phyloP scores from a whole-genome alignment of 2,888 invertebrate species.

The Eutolmus rufibarbis region DNA sequence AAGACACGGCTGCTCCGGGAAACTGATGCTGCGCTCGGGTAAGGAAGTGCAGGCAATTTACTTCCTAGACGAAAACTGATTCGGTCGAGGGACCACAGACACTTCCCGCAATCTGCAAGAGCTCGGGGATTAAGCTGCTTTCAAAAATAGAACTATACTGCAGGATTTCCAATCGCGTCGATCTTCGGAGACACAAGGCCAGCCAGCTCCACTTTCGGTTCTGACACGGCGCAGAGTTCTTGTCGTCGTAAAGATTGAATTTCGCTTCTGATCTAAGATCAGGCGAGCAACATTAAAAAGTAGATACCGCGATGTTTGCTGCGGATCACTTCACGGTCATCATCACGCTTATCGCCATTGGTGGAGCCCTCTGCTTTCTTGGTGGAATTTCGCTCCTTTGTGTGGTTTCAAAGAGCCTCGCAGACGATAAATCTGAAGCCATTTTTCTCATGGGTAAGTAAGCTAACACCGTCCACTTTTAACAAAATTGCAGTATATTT shows the following conservation, averaged over 20 bases:
- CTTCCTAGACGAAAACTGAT: slow-evolving; percentile 21
- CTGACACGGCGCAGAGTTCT: not conserved
- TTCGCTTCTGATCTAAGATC: not conserved
- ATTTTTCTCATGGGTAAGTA: slow-evolving; percentile 19
- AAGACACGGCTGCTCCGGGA: not conserved
- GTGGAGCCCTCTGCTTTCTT: slow-evolving; percentile 34
- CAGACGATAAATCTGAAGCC: slow-evolving; percentile 15
- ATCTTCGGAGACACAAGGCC: not conserved
- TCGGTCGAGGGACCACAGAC: slow-evolving; percentile 4
- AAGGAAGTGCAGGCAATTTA: slow-evolving; percentile 9
- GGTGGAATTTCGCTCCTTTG: slow-evolving; percentile 13
- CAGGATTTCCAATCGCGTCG: not conserved
- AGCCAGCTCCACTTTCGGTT: not conserved
- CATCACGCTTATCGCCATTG: slow-evolving; percentile 3
- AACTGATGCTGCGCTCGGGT: not conserved
- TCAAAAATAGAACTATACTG: not conserved
- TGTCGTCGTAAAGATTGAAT: not conserved
- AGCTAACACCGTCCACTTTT: not conserved
- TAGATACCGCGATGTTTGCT: not conserved
- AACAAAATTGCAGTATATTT: not conserved
- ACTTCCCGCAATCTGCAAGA: not conserved
- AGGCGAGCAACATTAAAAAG: not conserved
- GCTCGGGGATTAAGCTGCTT: not conserved
- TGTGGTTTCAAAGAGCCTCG: slow-evolving; percentile 1
- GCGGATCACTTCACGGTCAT: not conserved